Percentiles rank a stretch among this genome's conserved stretches.
Conservation (phyloP, 1,140 invertebrate species). For the Laupala kohalensis region DNA sequence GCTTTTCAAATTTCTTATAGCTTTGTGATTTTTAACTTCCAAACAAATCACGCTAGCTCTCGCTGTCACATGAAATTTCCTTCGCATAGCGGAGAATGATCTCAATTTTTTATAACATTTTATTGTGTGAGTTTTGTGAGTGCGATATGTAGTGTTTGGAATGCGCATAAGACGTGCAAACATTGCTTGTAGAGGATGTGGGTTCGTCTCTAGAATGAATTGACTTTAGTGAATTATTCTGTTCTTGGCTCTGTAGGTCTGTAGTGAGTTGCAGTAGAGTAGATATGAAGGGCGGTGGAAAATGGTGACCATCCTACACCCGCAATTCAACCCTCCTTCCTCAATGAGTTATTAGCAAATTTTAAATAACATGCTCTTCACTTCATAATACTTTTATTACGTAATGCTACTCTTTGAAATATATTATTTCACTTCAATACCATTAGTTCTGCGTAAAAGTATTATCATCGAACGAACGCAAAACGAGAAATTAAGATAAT, state of each 20-base stretch:
- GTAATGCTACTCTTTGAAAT: too few species aligned
- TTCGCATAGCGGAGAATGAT: neutral
- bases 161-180: neutral
- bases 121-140: neutral
- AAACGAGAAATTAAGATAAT: too few species aligned
- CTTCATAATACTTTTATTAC: too few species aligned
- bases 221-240: neutral
- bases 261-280: neutral
- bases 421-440: too few species aligned
- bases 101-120: neutral
- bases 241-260: neutral
- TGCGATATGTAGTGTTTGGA: neutral
- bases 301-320: too few species aligned
- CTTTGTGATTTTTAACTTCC: neutral
- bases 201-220: neutral
- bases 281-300: too few species aligned
- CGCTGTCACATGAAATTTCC: neutral
- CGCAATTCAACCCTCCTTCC: too few species aligned
- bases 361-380: too few species aligned
- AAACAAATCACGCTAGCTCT: neutral
- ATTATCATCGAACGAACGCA: too few species aligned
- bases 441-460: too few species aligned
- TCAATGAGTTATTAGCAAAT: too few species aligned
- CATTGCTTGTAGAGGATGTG: neutral
- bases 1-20: too few species aligned